phyloP scores from a whole-genome alignment of 2,797 vertebrate genomes.

The Tarsius wallacei region DNA sequence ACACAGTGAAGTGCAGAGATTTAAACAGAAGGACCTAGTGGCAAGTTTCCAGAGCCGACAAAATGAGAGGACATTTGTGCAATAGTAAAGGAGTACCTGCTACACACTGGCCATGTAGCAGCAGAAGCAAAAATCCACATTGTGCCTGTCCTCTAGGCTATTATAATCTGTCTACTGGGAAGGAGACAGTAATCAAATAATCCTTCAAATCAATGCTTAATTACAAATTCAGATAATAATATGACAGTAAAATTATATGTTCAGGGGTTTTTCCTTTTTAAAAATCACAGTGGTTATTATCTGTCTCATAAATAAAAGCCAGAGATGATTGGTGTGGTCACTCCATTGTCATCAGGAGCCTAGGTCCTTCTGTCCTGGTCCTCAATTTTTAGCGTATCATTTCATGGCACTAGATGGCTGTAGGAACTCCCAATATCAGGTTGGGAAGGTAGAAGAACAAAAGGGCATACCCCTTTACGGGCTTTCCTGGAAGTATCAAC shows the following conservation, averaged over 20 bases:
- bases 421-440: not conserved
- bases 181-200: not conserved
- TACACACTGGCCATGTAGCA: not conserved
- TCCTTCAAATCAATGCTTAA: slow-evolving; percentile 24
- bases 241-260: not conserved
- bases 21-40: not conserved
- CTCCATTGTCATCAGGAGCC: not conserved
- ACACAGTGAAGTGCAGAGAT: too few relatives aligned
- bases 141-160: not conserved
- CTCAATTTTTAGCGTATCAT: not conserved
- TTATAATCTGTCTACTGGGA: not conserved
- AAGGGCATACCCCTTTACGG: not conserved
- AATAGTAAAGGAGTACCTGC: not conserved
- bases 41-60: not conserved
- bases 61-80: not conserved
- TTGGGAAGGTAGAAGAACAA: not conserved
- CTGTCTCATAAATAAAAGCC: not conserved
- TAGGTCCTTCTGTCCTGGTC: not conserved
- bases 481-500: not conserved
- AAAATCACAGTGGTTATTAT: not conserved
- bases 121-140: not conserved
- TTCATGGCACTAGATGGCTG: not conserved
- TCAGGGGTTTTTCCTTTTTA: not conserved
- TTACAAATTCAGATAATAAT: slow-evolving; percentile 2
- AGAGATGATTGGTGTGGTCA: not conserved